Evolutionary conservation across 1,140 invertebrate species (phyloP), one percentile per base, ranked within the genome.

Genomic region (Leptinotarsa texana): DNA sequence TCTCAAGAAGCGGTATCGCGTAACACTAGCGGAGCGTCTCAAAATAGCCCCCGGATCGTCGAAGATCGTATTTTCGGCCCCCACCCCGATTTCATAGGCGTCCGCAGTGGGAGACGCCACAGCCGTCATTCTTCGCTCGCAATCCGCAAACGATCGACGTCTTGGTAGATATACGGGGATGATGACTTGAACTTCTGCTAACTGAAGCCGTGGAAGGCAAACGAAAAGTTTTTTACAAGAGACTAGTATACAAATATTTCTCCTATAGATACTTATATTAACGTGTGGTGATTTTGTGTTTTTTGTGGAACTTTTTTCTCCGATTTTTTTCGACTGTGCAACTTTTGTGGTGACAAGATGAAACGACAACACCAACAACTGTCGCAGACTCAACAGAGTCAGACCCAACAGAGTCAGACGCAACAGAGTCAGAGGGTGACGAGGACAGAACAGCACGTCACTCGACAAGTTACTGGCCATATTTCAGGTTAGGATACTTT

Each of bases 91-190:
- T 69, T 78, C 80, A 80, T 83, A 83, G 80, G 84, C 83, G 82
- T 76, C 75, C 81, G 67, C 80, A 75, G 83, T 83, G 82, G 82
- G 85, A 84, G 83, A 85, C 82, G 63, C 80, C 79, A 80, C 82
- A 79, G 81, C 81, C 79, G 82, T 75, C 90, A 92, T 90, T 91
- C 90, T 90, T 90, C 90, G 90, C 90, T 91, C 89, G 90, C 91
- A 91, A 92, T 91, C 92, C 90, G 90, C 91, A 92, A 92, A 92
- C 92, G 92, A 93, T 91, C 92, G 92, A 93, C 93, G 93, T 93
- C 92, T 93, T 92, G 91, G 91, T 92, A 91, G 75, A 81, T 74
- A 80, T 91, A 89, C 91, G 91, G 92, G 92, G 92, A 93, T 90
- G 90, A 93, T 93, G 92, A 93, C 91, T 93, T 93, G 89, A 90